Evolutionary conservation across 2,113 vertebrate species (phyloP).

Genomic region (Chloropsis hardwickii): DNA sequence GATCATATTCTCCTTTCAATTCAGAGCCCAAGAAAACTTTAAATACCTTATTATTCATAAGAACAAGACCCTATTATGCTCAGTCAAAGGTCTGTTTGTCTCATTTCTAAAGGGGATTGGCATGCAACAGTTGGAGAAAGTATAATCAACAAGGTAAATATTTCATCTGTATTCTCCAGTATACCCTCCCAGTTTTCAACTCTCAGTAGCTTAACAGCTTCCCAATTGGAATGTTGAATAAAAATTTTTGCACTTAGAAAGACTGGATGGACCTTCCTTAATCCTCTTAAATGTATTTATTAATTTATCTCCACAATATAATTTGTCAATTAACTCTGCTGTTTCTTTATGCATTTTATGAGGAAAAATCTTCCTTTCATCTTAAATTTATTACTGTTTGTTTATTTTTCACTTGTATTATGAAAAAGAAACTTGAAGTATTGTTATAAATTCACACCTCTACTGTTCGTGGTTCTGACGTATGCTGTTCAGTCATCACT

Average conservation of each 20-base stretch:
- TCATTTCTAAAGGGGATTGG: neutral
- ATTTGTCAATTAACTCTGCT: neutral
- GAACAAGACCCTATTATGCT: neutral
- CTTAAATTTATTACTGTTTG: neutral
- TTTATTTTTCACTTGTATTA: neutral
- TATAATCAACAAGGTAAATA: neutral
- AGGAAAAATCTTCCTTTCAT: neutral
- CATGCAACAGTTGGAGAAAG: neutral
- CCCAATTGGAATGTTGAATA: neutral
- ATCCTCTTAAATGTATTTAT: neutral
- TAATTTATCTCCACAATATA: neutral
- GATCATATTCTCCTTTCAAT: neutral
- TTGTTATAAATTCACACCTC: neutral
- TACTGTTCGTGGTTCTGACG: neutral
- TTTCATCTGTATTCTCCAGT: neutral
- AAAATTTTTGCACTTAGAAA: neutral
- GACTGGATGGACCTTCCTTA: neutral
- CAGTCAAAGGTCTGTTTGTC: neutral
- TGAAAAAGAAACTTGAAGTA: neutral
- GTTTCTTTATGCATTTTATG: neutral
- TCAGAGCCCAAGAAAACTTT: neutral
- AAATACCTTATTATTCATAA: neutral
- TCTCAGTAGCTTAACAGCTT: neutral
- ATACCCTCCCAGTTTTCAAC: neutral
- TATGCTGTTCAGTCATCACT: neutral